Conservation (phyloP, 2,797 vertebrate genomes). For the Siniperca obscura region DNA sequence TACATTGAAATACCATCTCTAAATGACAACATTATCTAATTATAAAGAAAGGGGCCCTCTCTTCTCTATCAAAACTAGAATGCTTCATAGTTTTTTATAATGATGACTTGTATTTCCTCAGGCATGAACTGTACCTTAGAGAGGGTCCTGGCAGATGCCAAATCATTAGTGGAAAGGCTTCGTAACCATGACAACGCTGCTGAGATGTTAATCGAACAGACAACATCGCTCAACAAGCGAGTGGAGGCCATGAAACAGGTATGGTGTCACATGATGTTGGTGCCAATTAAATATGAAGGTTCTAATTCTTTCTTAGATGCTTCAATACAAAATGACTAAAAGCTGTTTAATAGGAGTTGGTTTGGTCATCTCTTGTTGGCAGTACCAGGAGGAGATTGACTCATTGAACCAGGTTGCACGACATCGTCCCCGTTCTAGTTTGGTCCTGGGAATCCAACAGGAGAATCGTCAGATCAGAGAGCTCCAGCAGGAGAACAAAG, state of each 20-base stretch:
- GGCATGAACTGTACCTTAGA: conserved; percentile 96
- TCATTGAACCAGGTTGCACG: conserved; percentile 96
- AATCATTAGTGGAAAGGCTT: conserved; percentile 93
- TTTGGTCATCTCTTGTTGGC: conserved; percentile 41
- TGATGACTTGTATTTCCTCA: conserved; percentile 53
- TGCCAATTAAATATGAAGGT: not conserved
- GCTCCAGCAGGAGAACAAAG: conserved; percentile 98
- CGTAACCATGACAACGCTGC: conserved; percentile 96
- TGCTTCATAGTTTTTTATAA: conserved; percentile 1
- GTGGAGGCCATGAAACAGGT: conserved; percentile 99
- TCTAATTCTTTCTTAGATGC: not conserved
- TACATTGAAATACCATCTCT: not conserved
- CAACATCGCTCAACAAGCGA: conserved; percentile 93
- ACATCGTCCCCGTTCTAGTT: conserved; percentile 95
- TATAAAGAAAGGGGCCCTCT: not conserved
- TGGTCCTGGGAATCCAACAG: conserved; percentile 98
- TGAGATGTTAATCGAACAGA: conserved; percentile 96
- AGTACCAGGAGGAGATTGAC: conserved; percentile 99
- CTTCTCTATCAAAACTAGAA: not conserved
- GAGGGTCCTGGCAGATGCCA: conserved; percentile 95
- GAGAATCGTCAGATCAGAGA: conserved; percentile 98
- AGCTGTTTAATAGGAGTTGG: no score
- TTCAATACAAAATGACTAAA: not conserved
- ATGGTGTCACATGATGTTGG: not conserved
- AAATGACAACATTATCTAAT: not conserved